Evolutionary conservation across 2,797 vertebrate genomes (phyloP).

Genomic region (Simalia tracyae): DNA sequence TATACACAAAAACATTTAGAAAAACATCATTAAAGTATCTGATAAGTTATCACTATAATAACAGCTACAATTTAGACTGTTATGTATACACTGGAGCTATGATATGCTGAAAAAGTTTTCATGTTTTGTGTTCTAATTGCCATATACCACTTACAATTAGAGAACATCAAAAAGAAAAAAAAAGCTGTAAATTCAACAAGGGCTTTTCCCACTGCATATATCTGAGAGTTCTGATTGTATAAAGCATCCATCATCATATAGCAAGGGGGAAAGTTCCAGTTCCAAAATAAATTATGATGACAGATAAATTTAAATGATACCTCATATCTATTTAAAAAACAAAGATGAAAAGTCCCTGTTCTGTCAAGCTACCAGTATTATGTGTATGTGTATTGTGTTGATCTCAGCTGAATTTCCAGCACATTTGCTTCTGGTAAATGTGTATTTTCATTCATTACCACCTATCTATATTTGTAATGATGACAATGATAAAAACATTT

Average conservation of each 20-base stretch:
- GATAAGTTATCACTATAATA: constrained; percentile 27
- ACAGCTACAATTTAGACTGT: constrained; percentile 52
- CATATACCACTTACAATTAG: constrained; percentile 52
- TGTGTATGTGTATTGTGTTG: constrained; percentile 19
- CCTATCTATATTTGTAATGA: not conserved
- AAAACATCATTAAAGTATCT: constrained; percentile 70
- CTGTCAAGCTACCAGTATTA: not conserved
- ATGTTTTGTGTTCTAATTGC: constrained; percentile 53
- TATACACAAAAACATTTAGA: constrained; percentile 67
- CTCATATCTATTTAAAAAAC: constrained; percentile 52
- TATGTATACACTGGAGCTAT: constrained; percentile 70
- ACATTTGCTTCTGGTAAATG: constrained; percentile 19
- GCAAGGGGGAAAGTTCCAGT: constrained; percentile 57
- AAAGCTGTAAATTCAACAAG: not conserved
- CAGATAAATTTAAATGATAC: constrained; percentile 48
- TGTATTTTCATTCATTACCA: not conserved
- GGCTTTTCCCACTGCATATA: constrained; percentile 60
- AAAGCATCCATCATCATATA: constrained; percentile 53
- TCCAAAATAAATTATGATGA: constrained; percentile 60
- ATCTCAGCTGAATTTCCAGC: constrained; percentile 7
- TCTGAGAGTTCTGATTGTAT: constrained; percentile 53
- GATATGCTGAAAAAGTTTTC: constrained; percentile 53
- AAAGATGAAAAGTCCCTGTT: constrained; percentile 36
- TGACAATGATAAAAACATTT: not conserved
- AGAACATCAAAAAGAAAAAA: constrained; percentile 42